Percentiles rank a stretch among this genome's conserved stretches.
phyloP scores from a whole-genome alignment of 2,888 invertebrate species.

The Agonum fuliginosum region DNA sequence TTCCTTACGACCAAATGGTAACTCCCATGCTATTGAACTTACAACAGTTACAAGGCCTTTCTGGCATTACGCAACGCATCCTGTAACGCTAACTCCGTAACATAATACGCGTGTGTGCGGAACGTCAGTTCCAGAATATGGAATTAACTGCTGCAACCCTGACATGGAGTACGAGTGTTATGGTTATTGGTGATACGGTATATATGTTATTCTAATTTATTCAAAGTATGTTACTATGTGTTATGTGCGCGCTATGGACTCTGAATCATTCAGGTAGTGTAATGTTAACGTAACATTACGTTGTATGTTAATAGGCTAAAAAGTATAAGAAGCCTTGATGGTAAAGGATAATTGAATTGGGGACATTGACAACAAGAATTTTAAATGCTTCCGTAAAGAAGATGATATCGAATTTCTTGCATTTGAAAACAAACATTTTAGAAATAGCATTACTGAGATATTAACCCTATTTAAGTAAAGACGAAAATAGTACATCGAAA shows the following conservation, averaged over 20 bases:
- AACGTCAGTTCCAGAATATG: conserved; percentile 39
- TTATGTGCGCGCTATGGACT: conserved; percentile 23
- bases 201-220: conserved; percentile 36
- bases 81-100: conserved; percentile 46
- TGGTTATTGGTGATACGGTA: conserved; percentile 6
- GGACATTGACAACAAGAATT: neutral
- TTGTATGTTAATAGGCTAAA: neutral
- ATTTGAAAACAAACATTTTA: too few species aligned
- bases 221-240: conserved; percentile 12
- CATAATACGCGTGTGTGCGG: conserved; percentile 40
- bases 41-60: conserved; percentile 28
- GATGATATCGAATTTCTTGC: neutral
- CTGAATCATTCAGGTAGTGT: conserved; percentile 20
- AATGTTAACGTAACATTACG: neutral
- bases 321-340: conserved; percentile 29
- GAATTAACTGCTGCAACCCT: conserved; percentile 41
- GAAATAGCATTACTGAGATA: too few species aligned
- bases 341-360: conserved; percentile 17
- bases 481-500: too few species aligned
- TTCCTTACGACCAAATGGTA: neutral
- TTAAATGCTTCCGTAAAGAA: conserved; percentile 21
- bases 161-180: neutral
- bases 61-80: conserved; percentile 37
- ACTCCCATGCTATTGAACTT: conserved; percentile 38
- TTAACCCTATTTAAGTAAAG: too few species aligned